Base-by-base conservation (phyloP, 2,797 vertebrate species). In the Lacerta agilis region DNA sequence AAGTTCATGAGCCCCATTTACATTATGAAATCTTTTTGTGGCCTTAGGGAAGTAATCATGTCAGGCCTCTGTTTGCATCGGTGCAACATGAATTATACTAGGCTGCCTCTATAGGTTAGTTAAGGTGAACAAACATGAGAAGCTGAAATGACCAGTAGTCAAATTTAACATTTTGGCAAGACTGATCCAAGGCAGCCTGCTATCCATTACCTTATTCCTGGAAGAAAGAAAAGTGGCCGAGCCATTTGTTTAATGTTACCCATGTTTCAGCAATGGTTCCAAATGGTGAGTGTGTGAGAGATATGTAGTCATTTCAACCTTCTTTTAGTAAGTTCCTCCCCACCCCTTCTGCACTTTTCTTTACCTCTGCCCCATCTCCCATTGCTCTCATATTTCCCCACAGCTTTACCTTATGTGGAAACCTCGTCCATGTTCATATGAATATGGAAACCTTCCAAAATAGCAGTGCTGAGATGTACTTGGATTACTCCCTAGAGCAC, bases 321-420 rank as follows among this genome's bases (percentile, higher is more conserved):
- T 90, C 45, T 36, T 72, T 27, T 29, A 77, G 33, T 7, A 86
- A 86, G 6, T 38, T 79, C 43, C 17, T 73, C 29, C 73, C 49
- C 58, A 49, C 38, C 41, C 64, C 33, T 58, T 86, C 79, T 79
- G 20, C 25, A 88, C 76, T 13, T 88, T 91, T 11, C 71, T 33
- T n/a, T 89, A 1, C 17, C 87, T 87, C 61, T 90, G 8, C 38
- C 7, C 33, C 87, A n/a, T 87, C 43, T 23, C 45, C 87, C 1
- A 75, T 86, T 93, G 91, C 91, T 92, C 69, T 90, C 86, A 55
- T 79, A 25, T 1, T 8, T 27, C 61, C 29, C n/a, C 88, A 80
- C 25, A 80, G 80, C 84, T 93, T 88, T 89, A 18, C 18, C 86
- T 91, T 94, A 89, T 76, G 82, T 45, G 83, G 58, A 91, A 91